Evolutionary conservation across 1,140 invertebrate species (phyloP).

Genomic region (Bombus polaris): DNA sequence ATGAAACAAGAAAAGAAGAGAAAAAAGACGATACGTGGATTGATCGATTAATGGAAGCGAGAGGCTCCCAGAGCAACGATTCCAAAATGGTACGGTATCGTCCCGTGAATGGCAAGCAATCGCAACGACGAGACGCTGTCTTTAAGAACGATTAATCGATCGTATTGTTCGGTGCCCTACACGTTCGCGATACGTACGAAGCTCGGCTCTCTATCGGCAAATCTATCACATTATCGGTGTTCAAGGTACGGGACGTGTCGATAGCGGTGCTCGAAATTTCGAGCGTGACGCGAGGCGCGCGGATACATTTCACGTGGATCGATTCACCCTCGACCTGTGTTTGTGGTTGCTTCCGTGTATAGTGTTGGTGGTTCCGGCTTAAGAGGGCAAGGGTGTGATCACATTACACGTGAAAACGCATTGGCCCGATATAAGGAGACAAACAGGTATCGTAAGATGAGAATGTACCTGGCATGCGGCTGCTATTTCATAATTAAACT

Average conservation of each 20-base stretch:
- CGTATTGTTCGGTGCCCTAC: conserved; percentile 1
- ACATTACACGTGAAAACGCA: not conserved
- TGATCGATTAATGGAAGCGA: not conserved
- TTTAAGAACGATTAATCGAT: conserved; percentile 45
- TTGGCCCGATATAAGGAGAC: not conserved
- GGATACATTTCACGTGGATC: conserved; percentile 5
- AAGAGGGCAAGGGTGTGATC: not conserved
- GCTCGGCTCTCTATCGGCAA: conserved; percentile 8
- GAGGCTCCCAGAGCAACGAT: not conserved
- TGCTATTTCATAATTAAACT: not conserved
- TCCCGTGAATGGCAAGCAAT: conserved; percentile 34
- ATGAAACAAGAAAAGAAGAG: not conserved
- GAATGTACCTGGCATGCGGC: not conserved
- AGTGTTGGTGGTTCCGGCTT: not conserved
- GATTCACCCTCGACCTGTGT: not conserved
- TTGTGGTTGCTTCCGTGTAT: too few relatives aligned
- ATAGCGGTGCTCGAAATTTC: conserved; percentile 32
- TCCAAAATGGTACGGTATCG: not conserved
- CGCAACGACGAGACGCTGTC: not conserved
- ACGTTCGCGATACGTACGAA: not conserved
- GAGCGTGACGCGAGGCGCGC: conserved; percentile 1
- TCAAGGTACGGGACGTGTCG: conserved; percentile 21
- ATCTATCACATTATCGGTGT: conserved; percentile 35
- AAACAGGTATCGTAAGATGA: not conserved
- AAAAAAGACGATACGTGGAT: not conserved